Evolutionary conservation across 2,888 invertebrate species (phyloP).

Genomic region (Sipunculus nudus): DNA sequence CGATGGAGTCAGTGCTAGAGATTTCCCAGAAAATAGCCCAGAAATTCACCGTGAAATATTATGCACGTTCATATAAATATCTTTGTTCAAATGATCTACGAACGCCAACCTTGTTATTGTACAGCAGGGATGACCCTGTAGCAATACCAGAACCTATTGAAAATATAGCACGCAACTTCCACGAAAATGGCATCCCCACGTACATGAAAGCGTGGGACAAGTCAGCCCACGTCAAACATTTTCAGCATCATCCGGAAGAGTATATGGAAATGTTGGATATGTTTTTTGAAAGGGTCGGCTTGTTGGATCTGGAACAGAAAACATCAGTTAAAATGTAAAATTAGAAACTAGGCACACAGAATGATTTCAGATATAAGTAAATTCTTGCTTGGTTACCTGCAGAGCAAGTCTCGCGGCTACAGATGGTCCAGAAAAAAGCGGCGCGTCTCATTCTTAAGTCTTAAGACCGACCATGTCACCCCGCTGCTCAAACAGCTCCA

Average conservation of each 20-base stretch:
- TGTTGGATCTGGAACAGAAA: too few relatives aligned
- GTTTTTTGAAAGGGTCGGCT: conserved; percentile 70
- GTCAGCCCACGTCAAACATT: conserved; percentile 80
- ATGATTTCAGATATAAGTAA: too few relatives aligned
- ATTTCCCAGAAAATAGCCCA: conserved; percentile 82
- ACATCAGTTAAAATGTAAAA: too few relatives aligned
- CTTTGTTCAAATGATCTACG: conserved; percentile 82
- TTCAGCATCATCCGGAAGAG: conserved; percentile 74
- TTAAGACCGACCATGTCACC: too few relatives aligned
- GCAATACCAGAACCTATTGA: conserved; percentile 80
- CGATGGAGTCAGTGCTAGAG: conserved; percentile 67
- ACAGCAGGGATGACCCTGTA: conserved; percentile 79
- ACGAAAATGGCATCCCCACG: conserved; percentile 77
- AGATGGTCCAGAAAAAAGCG: too few relatives aligned
- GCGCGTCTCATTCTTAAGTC: too few relatives aligned
- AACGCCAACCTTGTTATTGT: conserved; percentile 80
- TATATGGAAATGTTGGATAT: conserved; percentile 73
- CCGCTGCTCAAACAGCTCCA: too few relatives aligned
- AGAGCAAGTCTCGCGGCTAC: too few relatives aligned
- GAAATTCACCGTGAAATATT: conserved; percentile 83
- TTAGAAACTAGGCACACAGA: too few relatives aligned
- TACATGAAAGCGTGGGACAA: conserved; percentile 79
- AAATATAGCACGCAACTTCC: conserved; percentile 71
- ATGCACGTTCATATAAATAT: conserved; percentile 78
- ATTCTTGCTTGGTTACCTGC: too few relatives aligned